These are phyloP conservation scores for Galeopsomyia nigrocyanea DNA, from an alignment of 2,888 invertebrate species.

Conservation along the genomic window DNA sequence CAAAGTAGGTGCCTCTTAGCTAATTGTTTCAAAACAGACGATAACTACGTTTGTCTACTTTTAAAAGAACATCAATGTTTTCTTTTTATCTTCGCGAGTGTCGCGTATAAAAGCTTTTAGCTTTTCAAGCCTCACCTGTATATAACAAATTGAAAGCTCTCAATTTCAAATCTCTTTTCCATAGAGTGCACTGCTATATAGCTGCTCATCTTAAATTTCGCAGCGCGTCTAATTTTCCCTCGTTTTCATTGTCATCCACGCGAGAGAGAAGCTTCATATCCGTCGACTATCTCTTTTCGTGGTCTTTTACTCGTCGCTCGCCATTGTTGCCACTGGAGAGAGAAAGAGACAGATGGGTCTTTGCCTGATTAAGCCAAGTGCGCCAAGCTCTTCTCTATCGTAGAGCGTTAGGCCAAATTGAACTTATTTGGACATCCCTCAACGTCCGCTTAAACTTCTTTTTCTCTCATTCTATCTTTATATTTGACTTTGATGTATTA, in stretches of 20 bases:
- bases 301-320: constrained; percentile 6
- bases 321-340: constrained; percentile 23
- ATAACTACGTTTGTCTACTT: too few species aligned
- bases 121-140: too few species aligned
- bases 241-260: constrained; percentile 37
- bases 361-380: constrained; percentile 35
- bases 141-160: too few species aligned
- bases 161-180: neutral
- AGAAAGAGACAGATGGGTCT: constrained; percentile 13
- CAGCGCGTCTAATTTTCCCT: constrained; percentile 31
- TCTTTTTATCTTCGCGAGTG: too few species aligned
- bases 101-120: too few species aligned
- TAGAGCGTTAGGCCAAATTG: constrained; percentile 9
- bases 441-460: constrained; percentile 3
- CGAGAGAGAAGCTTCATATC: constrained; percentile 26
- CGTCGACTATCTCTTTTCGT: constrained; percentile 1
- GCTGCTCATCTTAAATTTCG: constrained; percentile 22
- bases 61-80: too few species aligned
- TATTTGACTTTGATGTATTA: too few species aligned
- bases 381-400: neutral
- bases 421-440: constrained; percentile 12
- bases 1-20: too few species aligned
- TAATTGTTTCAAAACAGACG: too few species aligned
- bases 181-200: too few species aligned
- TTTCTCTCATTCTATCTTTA: neutral